Percentiles rank a stretch among this genome's conserved stretches.
Conservation (phyloP, 2,113 vertebrate genomes). For the Alces alces region DNA sequence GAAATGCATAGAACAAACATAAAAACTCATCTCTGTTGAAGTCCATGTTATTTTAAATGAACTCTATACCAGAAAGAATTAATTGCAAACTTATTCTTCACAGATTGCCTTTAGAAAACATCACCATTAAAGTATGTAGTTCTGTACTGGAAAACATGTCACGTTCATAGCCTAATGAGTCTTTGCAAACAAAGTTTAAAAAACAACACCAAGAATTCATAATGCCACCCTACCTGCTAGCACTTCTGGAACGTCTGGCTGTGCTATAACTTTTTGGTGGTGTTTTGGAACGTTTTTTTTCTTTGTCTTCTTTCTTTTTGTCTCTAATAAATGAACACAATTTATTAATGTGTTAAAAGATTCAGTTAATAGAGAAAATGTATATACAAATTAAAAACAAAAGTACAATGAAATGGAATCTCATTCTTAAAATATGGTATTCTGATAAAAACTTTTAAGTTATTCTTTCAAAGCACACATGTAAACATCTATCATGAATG, state of each 20-base stretch:
- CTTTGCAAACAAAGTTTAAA: background rate
- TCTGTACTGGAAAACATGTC: background rate
- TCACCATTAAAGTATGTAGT: background rate
- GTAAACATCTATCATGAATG: background rate
- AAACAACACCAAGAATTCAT: background rate
- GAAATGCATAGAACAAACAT: background rate
- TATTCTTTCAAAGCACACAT: background rate
- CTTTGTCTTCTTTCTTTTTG: conserved; percentile 96
- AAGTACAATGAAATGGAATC: background rate
- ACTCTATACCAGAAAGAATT: background rate
- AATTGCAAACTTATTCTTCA: background rate
- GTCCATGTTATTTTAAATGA: background rate
- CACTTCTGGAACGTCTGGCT: conserved; percentile 92
- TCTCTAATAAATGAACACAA: conserved; percentile 81
- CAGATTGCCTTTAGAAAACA: background rate
- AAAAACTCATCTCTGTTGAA: background rate
- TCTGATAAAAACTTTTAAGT: background rate
- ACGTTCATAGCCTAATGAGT: background rate
- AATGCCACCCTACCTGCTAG: conserved; percentile 85
- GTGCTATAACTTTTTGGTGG: conserved; percentile 99
- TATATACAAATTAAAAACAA: background rate
- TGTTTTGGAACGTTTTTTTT: conserved; percentile 97
- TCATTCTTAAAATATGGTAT: background rate
- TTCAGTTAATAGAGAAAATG: background rate
- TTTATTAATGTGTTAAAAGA: background rate